Evolutionary conservation across 2,797 vertebrate genomes (phyloP).

Genomic region (Ceyx erithaca): DNA sequence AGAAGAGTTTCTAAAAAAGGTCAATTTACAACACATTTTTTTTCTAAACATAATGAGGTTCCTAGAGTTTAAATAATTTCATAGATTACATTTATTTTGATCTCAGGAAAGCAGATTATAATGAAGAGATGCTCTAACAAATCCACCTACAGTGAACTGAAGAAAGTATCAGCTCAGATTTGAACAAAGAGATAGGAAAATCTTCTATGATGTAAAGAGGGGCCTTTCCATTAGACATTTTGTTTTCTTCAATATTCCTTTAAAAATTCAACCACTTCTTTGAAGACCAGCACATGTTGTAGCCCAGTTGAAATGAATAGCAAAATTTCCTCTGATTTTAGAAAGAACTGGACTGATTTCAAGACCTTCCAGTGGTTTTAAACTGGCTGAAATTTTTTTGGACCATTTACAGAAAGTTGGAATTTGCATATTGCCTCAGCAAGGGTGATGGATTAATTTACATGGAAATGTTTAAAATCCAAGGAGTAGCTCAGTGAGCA

Average conservation of each 20-base stretch:
- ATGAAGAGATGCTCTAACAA: constrained; percentile 2
- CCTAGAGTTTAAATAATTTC: not conserved
- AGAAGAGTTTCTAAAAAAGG: constrained; percentile 2
- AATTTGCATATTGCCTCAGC: not conserved
- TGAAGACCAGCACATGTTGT: not conserved
- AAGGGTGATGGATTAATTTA: not conserved
- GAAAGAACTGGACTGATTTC: not conserved
- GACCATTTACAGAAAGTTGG: not conserved
- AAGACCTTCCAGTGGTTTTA: not conserved
- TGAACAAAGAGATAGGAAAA: not conserved
- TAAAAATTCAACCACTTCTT: not conserved
- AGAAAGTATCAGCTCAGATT: not conserved
- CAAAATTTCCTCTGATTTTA: not conserved
- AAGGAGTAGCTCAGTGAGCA: not conserved
- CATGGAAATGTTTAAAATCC: not conserved
- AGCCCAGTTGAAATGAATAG: not conserved
- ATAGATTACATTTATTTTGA: constrained; percentile 33
- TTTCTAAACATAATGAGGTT: not conserved
- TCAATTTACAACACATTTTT: not conserved
- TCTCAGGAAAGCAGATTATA: not conserved
- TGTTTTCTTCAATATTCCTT: not conserved
- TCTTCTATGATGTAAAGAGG: not conserved
- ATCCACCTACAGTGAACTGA: not conserved
- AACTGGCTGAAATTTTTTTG: not conserved
- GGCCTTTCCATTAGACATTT: not conserved